Percentiles rank a stretch among this genome's conserved stretches.
phyloP scores from a whole-genome alignment of 2,888 invertebrate species.

The Tachina grossa region DNA sequence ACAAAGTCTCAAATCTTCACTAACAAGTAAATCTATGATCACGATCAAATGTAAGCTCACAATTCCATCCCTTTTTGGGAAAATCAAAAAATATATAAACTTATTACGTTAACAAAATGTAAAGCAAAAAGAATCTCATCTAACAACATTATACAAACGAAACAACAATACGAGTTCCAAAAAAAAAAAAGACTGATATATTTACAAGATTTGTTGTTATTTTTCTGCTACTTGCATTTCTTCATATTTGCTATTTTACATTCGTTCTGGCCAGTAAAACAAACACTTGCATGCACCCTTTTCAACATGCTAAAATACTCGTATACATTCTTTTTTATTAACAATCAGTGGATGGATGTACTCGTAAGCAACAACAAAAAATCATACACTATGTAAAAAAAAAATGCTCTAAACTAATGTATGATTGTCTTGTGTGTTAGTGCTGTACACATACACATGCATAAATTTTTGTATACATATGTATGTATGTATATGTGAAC shows the following conservation, averaged over 20 bases:
- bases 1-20: too few relatives aligned
- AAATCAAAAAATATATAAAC: conserved; percentile 4
- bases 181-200: conserved; percentile 37
- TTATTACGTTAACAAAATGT: conserved; percentile 69
- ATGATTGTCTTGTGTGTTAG: neutral
- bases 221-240: neutral
- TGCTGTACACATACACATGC: neutral
- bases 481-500: conserved; percentile 17
- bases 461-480: neutral
- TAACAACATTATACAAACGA: conserved; percentile 42
- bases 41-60: neutral
- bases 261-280: conserved; percentile 15
- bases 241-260: conserved; percentile 8
- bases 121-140: conserved; percentile 16
- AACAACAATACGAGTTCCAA: conserved; percentile 71
- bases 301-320: neutral
- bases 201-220: conserved; percentile 58
- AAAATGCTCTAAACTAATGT: neutral
- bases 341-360: neutral
- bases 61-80: neutral
- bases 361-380: neutral
- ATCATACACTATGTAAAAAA: neutral
- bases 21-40: neutral
- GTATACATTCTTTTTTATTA: conserved; percentile 2
- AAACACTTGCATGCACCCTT: neutral